Conservation (phyloP, 2,888 invertebrate genomes). For the Brachylomia viminalis region DNA sequence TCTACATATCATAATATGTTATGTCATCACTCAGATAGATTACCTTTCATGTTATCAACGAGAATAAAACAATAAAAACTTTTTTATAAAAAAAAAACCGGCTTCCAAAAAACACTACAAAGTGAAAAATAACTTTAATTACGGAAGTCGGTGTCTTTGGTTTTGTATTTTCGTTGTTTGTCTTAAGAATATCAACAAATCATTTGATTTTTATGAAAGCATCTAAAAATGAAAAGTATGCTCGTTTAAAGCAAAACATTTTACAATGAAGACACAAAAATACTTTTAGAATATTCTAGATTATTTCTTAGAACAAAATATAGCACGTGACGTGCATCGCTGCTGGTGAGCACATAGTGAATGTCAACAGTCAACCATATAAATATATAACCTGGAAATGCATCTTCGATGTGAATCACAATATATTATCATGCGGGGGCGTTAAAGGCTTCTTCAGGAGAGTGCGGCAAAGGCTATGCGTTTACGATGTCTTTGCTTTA, state of each 20-base stretch:
- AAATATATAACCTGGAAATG: constrained; percentile 50
- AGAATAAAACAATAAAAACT: too few species aligned
- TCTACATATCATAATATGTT: too few species aligned
- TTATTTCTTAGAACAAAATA: constrained; percentile 40
- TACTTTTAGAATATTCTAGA: constrained; percentile 39
- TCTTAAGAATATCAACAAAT: constrained; percentile 44
- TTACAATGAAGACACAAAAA: constrained; percentile 36
- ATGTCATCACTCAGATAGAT: too few species aligned
- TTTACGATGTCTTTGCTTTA: constrained; percentile 36
- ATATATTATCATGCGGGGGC: constrained; percentile 41
- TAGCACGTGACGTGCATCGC: constrained; percentile 27
- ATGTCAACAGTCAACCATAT: constrained; percentile 45
- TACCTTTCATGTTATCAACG: too few species aligned
- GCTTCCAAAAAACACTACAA: too few species aligned
- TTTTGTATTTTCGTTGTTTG: too few species aligned
- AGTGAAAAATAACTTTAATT: too few species aligned
- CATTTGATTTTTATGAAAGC: constrained; percentile 28
- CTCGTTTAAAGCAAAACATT: constrained; percentile 31
- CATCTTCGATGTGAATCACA: constrained; percentile 48
- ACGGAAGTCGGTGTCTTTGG: too few species aligned
- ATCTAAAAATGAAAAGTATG: constrained; percentile 33
- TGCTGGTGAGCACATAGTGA: constrained; percentile 23
- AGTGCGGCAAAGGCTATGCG: constrained; percentile 40
- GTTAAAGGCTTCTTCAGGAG: constrained; percentile 43
- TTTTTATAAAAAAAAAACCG: too few species aligned